Conservation (phyloP, 1,140 invertebrate genomes). For the Globodera ellingtonae region DNA sequence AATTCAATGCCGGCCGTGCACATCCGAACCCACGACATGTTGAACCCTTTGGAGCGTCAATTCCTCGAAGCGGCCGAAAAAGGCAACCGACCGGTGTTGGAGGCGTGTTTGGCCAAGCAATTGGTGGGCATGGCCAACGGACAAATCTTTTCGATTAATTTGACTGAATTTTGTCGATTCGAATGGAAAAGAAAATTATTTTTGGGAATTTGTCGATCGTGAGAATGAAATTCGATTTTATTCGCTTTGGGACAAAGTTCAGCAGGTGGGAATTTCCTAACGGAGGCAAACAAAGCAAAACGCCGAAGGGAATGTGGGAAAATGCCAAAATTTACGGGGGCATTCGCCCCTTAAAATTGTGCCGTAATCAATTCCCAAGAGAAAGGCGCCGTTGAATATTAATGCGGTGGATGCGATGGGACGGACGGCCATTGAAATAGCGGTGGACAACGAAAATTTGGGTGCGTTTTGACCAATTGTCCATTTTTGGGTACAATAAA, state of each 20-base stretch:
- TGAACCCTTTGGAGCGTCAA: constrained; percentile 32
- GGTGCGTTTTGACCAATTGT: constrained; percentile 19
- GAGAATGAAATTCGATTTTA: constrained; percentile 33
- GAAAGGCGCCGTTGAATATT: constrained; percentile 68
- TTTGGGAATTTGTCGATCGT: constrained; percentile 25
- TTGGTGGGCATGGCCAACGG: constrained; percentile 20
- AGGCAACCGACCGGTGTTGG: constrained; percentile 70
- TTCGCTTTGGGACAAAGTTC: constrained; percentile 9
- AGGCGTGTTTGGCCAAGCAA: constrained; percentile 67
- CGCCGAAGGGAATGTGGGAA: neutral
- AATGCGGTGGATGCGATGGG: constrained; percentile 71
- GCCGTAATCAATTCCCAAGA: constrained; percentile 23
- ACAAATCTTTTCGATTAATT: neutral
- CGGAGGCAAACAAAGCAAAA: neutral
- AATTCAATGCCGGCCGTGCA: constrained; percentile 38
- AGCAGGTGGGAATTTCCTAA: constrained; percentile 2
- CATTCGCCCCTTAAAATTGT: neutral
- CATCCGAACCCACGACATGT: constrained; percentile 39
- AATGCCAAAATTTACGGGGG: neutral
- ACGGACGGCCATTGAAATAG: constrained; percentile 70
- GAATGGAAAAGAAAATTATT: constrained; percentile 8
- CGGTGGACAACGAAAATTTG: constrained; percentile 68
- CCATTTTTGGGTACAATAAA: neutral
- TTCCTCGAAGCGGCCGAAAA: constrained; percentile 71
- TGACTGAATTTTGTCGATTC: neutral